Base-by-base conservation (phyloP, 1,140 invertebrate genomes). In the Aphidius gifuensis region DNA sequence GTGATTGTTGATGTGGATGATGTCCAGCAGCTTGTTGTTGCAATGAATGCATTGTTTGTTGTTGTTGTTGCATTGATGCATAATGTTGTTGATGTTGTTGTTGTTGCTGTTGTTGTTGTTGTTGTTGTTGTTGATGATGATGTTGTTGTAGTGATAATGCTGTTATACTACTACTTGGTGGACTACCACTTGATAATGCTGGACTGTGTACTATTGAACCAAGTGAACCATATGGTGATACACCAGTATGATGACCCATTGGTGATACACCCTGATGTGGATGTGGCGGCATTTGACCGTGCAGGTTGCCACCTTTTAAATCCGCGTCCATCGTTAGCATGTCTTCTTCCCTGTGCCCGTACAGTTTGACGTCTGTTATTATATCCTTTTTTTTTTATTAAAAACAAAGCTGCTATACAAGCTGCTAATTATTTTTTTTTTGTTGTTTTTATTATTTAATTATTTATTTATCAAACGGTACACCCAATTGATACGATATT, bases 251-350 rank as follows among this genome's bases (percentile, higher is more conserved):
- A 71, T 68, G 86, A 66, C 72, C 86, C 85, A 84, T 91, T 23
- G 79, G 73, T 39, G 79, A 79, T 38, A 80, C 72, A 51, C 77
- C 77, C 65, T 80, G 81, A 64, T 83, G 82, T 21, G 78, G 88
- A 76, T 92, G 90, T 75, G 90, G 89, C 70, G 90, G 89, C 86
- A 90, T 90, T 66, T 87, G 89, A 68, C 85, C 90, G 74, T 91
- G 90, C 73, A 91, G 80, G 76, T 85, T 90, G 82, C 89, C 89
- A 81, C 90, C 90, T 79, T 93, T 93, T 77, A 92, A 84, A 80
- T 93, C 91, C 79, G 89, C 84, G 85, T 93, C 91, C 90, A 92
- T 92, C 82, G 90, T 92, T 79, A 92, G 83, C 90, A 92, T 92
- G 69, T 88, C 89, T 76, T 87, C 86, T 79, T 87, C 85, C 81